These are phyloP conservation scores for Anoplius nigerrimus DNA, from an alignment of 2,888 invertebrate species.

Conservation along the genomic window DNA sequence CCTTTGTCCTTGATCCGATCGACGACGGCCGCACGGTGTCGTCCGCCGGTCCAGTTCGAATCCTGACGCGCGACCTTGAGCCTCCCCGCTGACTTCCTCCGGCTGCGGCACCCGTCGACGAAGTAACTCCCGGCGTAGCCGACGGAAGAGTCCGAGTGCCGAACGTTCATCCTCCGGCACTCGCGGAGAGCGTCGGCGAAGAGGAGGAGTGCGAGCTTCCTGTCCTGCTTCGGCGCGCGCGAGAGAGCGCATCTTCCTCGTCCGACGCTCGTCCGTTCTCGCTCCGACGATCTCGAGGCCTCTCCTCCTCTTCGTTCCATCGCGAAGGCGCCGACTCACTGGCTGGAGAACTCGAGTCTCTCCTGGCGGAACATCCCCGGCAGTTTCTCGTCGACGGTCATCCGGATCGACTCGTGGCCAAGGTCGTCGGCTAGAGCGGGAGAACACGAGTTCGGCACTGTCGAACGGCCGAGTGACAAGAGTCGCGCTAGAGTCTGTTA, in stretches of 20 bases:
- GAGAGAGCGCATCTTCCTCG: neutral
- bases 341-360: slow-evolving; percentile 54
- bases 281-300: slow-evolving; percentile 42
- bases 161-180: slow-evolving; percentile 31
- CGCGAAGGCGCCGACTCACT: slow-evolving; percentile 55
- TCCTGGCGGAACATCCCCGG: slow-evolving; percentile 57
- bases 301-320: slow-evolving; percentile 50
- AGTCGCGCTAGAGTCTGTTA: no score
- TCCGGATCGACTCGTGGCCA: slow-evolving; percentile 59
- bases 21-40: neutral
- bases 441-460: neutral
- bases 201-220: slow-evolving; percentile 23
- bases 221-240: neutral
- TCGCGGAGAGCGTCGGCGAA: slow-evolving; percentile 14
- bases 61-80: neutral
- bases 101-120: slow-evolving; percentile 9
- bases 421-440: slow-evolving; percentile 41
- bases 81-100: slow-evolving; percentile 29
- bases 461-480: neutral
- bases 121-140: slow-evolving; percentile 29
- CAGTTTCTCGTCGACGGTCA: slow-evolving; percentile 62
- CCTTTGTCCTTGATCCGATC: neutral
- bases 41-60: no score
- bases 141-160: slow-evolving; percentile 22
- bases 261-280: slow-evolving; percentile 8